These are phyloP conservation scores for Tinea pellionella DNA, from an alignment of 2,888 invertebrate species.

Conservation along the genomic window DNA sequence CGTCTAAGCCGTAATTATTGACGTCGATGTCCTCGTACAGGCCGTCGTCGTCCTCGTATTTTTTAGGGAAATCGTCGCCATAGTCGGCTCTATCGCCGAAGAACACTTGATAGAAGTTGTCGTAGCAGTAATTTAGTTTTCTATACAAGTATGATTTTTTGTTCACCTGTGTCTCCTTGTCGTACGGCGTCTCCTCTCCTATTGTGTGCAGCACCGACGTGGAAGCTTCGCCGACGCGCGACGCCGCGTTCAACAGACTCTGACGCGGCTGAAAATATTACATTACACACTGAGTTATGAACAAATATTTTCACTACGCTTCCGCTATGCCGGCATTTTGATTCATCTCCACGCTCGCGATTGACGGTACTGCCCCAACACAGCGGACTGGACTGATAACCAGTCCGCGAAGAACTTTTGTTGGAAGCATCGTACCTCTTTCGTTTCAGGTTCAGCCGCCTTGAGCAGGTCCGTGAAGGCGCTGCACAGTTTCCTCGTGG, in stretches of 20 bases:
- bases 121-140: slow-evolving; percentile 60
- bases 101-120: slow-evolving; percentile 59
- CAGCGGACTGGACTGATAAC: no score
- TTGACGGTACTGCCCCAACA: no score
- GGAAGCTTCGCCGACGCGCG: slow-evolving; percentile 96
- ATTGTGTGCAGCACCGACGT: slow-evolving; percentile 93
- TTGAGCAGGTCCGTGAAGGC: slow-evolving; percentile 95
- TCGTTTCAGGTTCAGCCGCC: slow-evolving; percentile 95
- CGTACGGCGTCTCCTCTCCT: slow-evolving; percentile 89
- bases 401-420: no score
- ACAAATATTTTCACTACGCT: no score
- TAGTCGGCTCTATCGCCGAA: slow-evolving; percentile 41
- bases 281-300: no score
- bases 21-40: slow-evolving; percentile 28
- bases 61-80: slow-evolving; percentile 32
- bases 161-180: slow-evolving; percentile 79
- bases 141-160: slow-evolving; percentile 52
- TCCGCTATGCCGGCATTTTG: no score
- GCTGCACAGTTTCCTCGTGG: slow-evolving; percentile 89
- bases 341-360: no score
- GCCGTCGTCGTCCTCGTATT: slow-evolving; percentile 23
- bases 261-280: slow-evolving; percentile 78
- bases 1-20: slow-evolving; percentile 41
- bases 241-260: slow-evolving; percentile 93
- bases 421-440: no score